Percentiles rank a stretch among this genome's conserved stretches.
These are phyloP conservation scores for Lasioglossum zephyrum DNA, from an alignment of 2,888 invertebrate genomes.

Conservation along the genomic window DNA sequence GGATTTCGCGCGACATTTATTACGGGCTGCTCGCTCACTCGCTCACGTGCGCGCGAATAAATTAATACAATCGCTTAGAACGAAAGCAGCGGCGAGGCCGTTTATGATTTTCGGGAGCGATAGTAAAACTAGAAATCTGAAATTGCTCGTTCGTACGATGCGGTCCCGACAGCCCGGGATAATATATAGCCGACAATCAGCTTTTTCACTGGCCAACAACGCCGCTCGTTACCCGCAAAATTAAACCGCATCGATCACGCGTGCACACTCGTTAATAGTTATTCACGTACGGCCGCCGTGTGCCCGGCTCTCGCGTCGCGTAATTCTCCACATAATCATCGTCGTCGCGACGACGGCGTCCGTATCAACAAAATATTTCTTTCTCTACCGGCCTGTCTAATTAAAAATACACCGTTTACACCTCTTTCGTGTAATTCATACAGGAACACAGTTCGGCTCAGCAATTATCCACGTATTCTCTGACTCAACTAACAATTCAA, in stretches of 20 bases:
- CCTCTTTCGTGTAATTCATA: no score
- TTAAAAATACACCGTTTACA: not conserved
- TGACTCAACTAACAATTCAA: no score
- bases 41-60: not conserved
- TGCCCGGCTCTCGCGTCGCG: not conserved
- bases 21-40: not conserved
- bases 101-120: not conserved
- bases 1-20: conserved; percentile 5
- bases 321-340: conserved; percentile 9
- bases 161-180: not conserved
- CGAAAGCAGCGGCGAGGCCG: not conserved
- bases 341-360: not conserved
- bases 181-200: not conserved
- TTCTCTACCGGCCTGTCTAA: not conserved
- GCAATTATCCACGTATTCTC: no score
- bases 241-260: conserved; percentile 19
- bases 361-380: not conserved
- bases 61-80: conserved; percentile 7
- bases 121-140: conserved; percentile 12
- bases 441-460: no score
- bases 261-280: conserved; percentile 1
- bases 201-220: conserved; percentile 7
- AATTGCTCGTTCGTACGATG: not conserved
- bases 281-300: not conserved
- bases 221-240: conserved; percentile 16